Percentiles rank a stretch among this genome's conserved stretches.
Conservation (phyloP, 1,140 invertebrate species). For the Drosophila eugracilis region DNA sequence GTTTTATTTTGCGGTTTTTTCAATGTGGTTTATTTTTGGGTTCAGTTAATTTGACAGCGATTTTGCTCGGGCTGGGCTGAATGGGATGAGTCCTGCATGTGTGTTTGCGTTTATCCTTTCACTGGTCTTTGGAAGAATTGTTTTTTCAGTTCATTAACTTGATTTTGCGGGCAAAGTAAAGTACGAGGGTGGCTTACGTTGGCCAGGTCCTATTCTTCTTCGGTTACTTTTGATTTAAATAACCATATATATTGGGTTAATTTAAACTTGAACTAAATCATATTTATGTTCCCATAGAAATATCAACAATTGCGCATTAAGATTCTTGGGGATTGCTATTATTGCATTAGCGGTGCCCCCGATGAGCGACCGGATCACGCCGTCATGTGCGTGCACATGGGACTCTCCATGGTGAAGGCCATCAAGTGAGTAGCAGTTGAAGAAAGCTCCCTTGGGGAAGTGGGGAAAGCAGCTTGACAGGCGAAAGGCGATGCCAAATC, state of each 20-base stretch:
- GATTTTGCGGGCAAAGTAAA: neutral
- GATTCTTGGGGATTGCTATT: constrained; percentile 98
- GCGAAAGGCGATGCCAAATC: constrained; percentile 62
- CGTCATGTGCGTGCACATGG: constrained; percentile 97
- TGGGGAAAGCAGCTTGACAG: constrained; percentile 5
- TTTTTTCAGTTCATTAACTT: constrained; percentile 63
- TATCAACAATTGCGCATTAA: constrained; percentile 97
- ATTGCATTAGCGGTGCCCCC: constrained; percentile 97
- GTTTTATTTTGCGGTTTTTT: constrained; percentile 31
- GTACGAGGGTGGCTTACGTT: constrained; percentile 1
- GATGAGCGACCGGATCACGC: constrained; percentile 95
- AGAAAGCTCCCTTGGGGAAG: constrained; percentile 10
- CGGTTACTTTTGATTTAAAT: neutral
- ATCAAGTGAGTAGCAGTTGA: constrained; percentile 91
- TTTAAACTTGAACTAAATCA: constrained; percentile 6
- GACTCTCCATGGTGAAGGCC: constrained; percentile 97
- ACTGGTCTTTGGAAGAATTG: constrained; percentile 46
- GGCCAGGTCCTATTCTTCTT: constrained; percentile 11
- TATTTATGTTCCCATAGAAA: constrained; percentile 86
- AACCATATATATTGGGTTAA: neutral
- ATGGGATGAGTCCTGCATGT: neutral
- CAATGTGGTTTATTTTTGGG: constrained; percentile 41
- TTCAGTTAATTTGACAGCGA: constrained; percentile 53
- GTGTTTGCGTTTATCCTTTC: constrained; percentile 37
- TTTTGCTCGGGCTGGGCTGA: constrained; percentile 3